A percentile compares a stretch with the other conserved stretches of the same genome.
phyloP scores from a whole-genome alignment of 1,140 invertebrate species.

The Branchinecta lynchi region DNA sequence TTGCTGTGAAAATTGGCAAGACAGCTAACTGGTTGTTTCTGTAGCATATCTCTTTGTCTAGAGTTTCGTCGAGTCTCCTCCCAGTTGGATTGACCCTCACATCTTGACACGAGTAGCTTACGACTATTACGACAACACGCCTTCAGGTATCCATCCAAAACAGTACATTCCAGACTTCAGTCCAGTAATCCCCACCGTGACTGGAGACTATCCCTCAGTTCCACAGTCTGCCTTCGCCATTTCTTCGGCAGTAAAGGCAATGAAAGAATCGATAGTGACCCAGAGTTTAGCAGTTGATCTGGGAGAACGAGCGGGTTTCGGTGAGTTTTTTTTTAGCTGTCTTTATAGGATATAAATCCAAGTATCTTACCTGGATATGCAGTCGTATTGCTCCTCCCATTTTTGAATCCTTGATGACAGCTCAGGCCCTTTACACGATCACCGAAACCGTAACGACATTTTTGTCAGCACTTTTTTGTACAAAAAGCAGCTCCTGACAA shows the following conservation, averaged over 20 bases:
- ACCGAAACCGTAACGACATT: too few species aligned
- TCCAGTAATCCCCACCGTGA: neutral
- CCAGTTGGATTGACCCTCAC: neutral
- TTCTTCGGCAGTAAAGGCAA: neutral
- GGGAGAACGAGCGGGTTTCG: neutral
- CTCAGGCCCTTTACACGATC: neutral
- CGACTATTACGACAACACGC: neutral
- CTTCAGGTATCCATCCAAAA: neutral
- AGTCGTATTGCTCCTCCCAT: neutral
- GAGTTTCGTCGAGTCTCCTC: neutral
- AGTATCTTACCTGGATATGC: neutral
- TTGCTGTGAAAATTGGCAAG: neutral
- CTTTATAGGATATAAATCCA: neutral
- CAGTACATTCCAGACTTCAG: neutral
- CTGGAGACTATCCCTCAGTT: neutral
- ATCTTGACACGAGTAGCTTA: neutral
- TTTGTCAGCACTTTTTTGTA: too few species aligned
- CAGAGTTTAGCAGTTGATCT: neutral
- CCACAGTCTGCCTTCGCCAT: neutral
- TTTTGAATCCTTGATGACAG: neutral
- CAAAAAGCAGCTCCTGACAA: too few species aligned
- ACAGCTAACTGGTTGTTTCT: neutral
- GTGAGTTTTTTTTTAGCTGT: neutral
- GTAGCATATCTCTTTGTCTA: neutral
- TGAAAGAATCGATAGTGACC: neutral